A percentile compares a stretch with the other conserved stretches of the same genome.
phyloP scores from a whole-genome alignment of 53 echinoderm and acorn worm species.

The Stichopus horrens region DNA sequence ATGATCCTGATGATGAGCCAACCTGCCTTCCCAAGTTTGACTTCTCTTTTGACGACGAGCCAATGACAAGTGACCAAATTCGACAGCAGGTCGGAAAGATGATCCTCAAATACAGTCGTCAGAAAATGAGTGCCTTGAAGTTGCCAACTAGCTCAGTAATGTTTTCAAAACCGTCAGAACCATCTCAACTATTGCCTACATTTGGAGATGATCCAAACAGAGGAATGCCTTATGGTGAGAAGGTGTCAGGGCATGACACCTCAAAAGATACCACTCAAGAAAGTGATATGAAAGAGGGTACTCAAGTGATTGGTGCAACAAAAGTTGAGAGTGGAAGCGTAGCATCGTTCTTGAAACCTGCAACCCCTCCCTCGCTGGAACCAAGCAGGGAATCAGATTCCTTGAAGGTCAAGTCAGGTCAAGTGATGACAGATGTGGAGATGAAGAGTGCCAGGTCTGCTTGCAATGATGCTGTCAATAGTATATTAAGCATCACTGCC shows the following conservation, averaged over 20 bases:
- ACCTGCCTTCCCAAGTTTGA: constrained; percentile 88
- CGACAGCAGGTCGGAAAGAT: constrained; percentile 83
- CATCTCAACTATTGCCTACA: neutral
- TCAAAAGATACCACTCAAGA: neutral
- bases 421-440: constrained; percentile 58
- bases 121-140: constrained; percentile 55
- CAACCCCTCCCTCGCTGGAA: constrained; percentile 34
- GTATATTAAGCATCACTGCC: constrained; percentile 45
- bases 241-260: neutral
- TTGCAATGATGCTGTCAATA: constrained; percentile 54
- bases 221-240: neutral
- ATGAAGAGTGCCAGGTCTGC: constrained; percentile 76
- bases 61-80: constrained; percentile 83
- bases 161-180: constrained; percentile 39
- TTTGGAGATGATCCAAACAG: neutral
- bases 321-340: neutral
- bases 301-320: neutral
- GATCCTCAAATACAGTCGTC: constrained; percentile 86
- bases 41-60: constrained; percentile 85
- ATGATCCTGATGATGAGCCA: constrained; percentile 88
- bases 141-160: constrained; percentile 9
- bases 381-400: constrained; percentile 7
- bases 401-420: neutral
- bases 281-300: neutral
- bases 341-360: constrained; percentile 13